Conservation (phyloP, 1,140 invertebrate species). For the Aplysia californica region DNA sequence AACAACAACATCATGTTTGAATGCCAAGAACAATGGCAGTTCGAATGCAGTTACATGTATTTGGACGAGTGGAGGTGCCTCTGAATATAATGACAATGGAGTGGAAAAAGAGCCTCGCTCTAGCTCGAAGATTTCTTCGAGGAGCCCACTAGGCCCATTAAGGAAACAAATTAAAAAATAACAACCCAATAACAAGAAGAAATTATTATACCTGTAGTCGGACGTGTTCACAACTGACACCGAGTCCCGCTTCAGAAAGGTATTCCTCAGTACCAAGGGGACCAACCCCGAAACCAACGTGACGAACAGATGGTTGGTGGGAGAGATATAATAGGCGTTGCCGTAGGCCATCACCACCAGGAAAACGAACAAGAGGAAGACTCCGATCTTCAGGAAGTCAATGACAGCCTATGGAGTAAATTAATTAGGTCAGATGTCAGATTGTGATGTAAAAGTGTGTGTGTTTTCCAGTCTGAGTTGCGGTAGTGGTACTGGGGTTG, state of each 20-base stretch:
- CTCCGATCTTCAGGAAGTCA: constrained; percentile 10
- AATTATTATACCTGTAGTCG: constrained; percentile 8
- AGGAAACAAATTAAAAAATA: too few species aligned
- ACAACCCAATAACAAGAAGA: background rate
- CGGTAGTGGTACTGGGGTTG: background rate
- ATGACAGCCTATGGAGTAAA: background rate
- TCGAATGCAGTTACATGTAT: too few species aligned
- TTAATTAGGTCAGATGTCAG: background rate
- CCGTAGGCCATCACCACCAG: constrained; percentile 31
- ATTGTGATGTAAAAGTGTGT: background rate
- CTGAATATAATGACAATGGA: background rate
- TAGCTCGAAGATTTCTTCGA: too few species aligned
- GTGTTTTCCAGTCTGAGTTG: background rate
- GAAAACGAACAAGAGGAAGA: constrained; percentile 29
- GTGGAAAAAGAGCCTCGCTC: background rate
- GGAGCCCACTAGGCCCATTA: too few species aligned
- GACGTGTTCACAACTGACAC: background rate
- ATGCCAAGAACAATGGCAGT: background rate
- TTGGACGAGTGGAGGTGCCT: background rate
- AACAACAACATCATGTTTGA: too few species aligned
- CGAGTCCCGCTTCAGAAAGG: background rate
- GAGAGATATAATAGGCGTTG: constrained; percentile 27
- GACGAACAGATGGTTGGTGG: constrained; percentile 28
- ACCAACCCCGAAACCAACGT: constrained; percentile 25
- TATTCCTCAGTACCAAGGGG: constrained; percentile 19